Percentiles rank a stretch among this genome's conserved stretches.
Evolutionary conservation across 2,888 invertebrate genomes (phyloP).

Genomic region (Mythimna lalbum): DNA sequence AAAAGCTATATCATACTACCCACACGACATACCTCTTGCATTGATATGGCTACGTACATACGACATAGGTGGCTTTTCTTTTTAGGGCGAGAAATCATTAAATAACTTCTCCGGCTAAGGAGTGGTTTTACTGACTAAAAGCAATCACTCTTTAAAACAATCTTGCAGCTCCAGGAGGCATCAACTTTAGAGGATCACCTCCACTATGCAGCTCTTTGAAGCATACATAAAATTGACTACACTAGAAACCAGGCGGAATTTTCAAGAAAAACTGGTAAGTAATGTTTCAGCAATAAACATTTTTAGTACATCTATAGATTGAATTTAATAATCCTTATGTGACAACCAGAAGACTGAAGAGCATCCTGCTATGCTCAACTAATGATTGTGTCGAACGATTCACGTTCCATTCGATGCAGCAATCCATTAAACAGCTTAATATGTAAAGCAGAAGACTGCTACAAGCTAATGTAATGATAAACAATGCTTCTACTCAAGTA

Average conservation of each 20-base stretch:
- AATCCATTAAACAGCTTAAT: conserved; percentile 5
- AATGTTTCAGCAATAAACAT: background rate
- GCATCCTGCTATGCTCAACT: background rate
- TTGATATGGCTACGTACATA: background rate
- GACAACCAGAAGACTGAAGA: background rate
- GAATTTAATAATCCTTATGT: background rate
- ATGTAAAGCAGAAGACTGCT: background rate
- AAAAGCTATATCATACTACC: background rate
- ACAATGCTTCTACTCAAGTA: conserved; percentile 25
- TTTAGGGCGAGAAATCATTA: too few relatives aligned
- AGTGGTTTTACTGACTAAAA: too few relatives aligned
- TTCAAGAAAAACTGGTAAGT: background rate
- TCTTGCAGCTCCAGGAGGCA: too few relatives aligned
- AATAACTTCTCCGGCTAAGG: too few relatives aligned
- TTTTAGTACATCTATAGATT: background rate
- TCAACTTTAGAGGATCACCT: too few relatives aligned
- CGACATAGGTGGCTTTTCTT: too few relatives aligned
- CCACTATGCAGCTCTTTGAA: too few relatives aligned
- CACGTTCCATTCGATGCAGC: background rate
- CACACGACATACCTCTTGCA: background rate
- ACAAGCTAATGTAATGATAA: conserved; percentile 32
- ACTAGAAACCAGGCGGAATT: background rate
- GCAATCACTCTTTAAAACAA: too few relatives aligned
- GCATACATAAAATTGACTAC: too few relatives aligned
- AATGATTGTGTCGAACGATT: background rate